Percentiles rank a stretch among this genome's conserved stretches.
phyloP scores from a whole-genome alignment of 2,113 vertebrate species.

The Xiphorhynchus elegans region DNA sequence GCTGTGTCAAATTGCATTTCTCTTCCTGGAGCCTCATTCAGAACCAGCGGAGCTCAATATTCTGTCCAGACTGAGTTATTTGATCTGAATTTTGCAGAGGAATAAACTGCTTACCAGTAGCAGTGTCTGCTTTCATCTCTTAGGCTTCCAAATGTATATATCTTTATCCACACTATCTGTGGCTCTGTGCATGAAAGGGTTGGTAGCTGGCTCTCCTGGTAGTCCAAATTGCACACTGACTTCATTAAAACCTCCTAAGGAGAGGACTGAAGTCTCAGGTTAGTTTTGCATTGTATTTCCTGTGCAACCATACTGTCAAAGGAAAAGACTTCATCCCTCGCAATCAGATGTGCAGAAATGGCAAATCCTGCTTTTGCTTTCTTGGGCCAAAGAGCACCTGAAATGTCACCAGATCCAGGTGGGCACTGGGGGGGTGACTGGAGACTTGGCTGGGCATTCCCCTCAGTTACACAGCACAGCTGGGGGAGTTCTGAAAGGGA shows the following conservation, averaged over 20 bases:
- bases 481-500: neutral
- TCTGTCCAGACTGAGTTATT: conserved; percentile 29
- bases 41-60: conserved; percentile 31
- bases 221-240: neutral
- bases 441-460: neutral
- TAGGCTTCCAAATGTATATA: neutral
- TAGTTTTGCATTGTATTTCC: conserved; percentile 19
- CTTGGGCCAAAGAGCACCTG: neutral
- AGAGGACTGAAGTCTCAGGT: neutral
- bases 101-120: conserved; percentile 44
- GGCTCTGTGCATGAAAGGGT: neutral
- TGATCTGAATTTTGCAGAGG: conserved; percentile 57
- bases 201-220: neutral
- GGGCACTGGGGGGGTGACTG: neutral
- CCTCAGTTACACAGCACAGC: neutral
- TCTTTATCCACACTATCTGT: neutral
- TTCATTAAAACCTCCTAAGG: neutral
- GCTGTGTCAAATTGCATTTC: conserved; percentile 46
- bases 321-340: neutral
- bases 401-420: neutral
- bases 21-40: neutral
- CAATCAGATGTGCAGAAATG: neutral
- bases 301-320: neutral
- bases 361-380: neutral
- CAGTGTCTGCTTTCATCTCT: neutral